Evolutionary conservation across 2,797 vertebrate species (phyloP), one percentile per base, ranked within the genome.

Genomic region (Mormyrops attenuatus): DNA sequence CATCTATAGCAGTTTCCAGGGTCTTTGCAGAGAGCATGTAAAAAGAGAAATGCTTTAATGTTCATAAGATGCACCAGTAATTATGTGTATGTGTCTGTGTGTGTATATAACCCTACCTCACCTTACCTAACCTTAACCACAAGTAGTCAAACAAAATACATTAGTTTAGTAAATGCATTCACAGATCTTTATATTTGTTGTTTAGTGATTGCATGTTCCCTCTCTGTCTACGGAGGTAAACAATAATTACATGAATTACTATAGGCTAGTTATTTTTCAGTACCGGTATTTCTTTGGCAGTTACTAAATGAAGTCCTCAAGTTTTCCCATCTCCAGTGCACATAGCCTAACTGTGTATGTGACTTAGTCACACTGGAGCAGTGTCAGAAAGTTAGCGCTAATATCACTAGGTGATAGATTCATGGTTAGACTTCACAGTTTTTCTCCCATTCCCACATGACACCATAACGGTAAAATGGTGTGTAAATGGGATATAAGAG

Each of bases 1-100:
- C 97, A 60, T 99, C 98, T 92, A 98, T 95, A 80, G 97, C 97
- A n/a, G 97, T 99, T 94, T 99, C 98, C 91, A 99, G 95, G 53
- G 96, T 98, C 97, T 98, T 91, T 91, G 38, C 26, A 84, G 38
- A 84, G 38, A 88, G 7, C 63, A 90, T 38, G 22, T 20, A 63
- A 9, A n/a, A 26, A 63, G 34, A 80, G 20, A 92, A 88, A 90
- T 22, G 22, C 26, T 53, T 87, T 38, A 86, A 86, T 5, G 47
- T 34, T 30, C 55, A 86, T 6, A 1, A 22, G 13, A 52, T 20
- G 38, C 38, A 44, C 66, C 30, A 73, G 30, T 5, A 5, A 38
- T 63, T 60, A 2, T 26, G 60, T 63, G 7, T 60, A 15, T 15
- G 0, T 60, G 17, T 20, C 0, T 57, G 53, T 57, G 53, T 57